These are phyloP conservation scores for Cephalotes varians DNA, from an alignment of 2,888 invertebrate species.

Conservation along the genomic window DNA sequence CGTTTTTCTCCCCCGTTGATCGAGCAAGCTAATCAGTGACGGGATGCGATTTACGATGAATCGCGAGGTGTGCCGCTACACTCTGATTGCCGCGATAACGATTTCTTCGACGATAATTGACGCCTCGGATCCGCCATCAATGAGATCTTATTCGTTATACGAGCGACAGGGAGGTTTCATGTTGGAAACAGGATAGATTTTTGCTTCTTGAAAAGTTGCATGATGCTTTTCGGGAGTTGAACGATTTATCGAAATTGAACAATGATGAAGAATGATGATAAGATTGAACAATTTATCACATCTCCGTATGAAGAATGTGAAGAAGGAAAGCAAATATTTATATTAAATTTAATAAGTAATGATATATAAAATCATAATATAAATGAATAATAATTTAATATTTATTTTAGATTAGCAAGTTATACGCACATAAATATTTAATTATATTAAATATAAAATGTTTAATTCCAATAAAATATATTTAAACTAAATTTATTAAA, in stretches of 20 bases:
- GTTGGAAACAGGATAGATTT: conserved; percentile 25
- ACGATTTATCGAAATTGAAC: conserved; percentile 47
- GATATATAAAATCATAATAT: neutral
- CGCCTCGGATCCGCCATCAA: conserved; percentile 57
- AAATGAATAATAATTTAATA: conserved; percentile 13
- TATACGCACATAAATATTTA: conserved; percentile 1
- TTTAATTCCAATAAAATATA: neutral
- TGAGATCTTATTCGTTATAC: conserved; percentile 51
- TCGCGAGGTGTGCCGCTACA: conserved; percentile 79
- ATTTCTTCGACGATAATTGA: conserved; percentile 76
- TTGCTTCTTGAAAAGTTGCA: conserved; percentile 19
- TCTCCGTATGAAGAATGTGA: neutral
- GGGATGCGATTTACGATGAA: conserved; percentile 75
- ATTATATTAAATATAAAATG: neutral
- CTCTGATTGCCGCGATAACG: conserved; percentile 81
- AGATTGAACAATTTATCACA: too few species aligned
- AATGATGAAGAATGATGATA: too few species aligned
- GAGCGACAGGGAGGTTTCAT: conserved; percentile 50
- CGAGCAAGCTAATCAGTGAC: conserved; percentile 69
- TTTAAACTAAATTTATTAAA: neutral
- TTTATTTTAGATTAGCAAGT: neutral
- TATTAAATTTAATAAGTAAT: too few species aligned
- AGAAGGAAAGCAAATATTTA: conserved; percentile 16
- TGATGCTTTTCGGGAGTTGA: conserved; percentile 27
- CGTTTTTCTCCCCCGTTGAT: conserved; percentile 62